Conservation (phyloP, 2,888 invertebrate species). For the Spialia ferax region DNA sequence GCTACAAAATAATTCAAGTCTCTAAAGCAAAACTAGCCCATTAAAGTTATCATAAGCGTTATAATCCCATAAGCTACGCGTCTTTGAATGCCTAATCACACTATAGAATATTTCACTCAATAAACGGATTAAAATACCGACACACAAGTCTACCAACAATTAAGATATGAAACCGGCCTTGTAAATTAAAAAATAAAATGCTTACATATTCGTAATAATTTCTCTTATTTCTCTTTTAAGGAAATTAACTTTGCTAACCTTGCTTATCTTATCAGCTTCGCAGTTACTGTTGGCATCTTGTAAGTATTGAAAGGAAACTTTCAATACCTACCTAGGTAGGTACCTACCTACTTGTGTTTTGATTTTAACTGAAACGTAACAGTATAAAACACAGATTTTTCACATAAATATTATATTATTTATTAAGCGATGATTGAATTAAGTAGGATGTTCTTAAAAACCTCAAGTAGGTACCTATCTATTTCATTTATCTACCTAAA, state of each 20-base stretch:
- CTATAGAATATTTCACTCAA: constrained; percentile 27
- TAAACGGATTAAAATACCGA: constrained; percentile 19
- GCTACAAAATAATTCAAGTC: background rate
- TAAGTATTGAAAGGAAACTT: too few relatives aligned
- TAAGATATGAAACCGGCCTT: constrained; percentile 16
- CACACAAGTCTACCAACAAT: background rate
- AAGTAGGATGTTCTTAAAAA: too few relatives aligned
- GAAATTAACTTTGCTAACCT: constrained; percentile 8
- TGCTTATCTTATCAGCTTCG: too few relatives aligned
- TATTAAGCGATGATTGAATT: too few relatives aligned
- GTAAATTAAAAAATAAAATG: constrained; percentile 14
- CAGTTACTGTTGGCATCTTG: too few relatives aligned
- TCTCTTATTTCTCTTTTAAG: constrained; percentile 2
- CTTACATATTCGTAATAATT: background rate
- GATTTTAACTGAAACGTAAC: too few relatives aligned
- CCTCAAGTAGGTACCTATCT: too few relatives aligned
- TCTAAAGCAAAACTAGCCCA: background rate
- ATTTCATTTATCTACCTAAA: too few relatives aligned
- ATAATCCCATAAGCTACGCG: background rate
- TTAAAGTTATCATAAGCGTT: constrained; percentile 5
- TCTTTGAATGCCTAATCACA: background rate
- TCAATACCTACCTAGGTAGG: too few relatives aligned
- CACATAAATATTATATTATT: too few relatives aligned
- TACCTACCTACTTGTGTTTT: too few relatives aligned
- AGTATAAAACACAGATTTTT: too few relatives aligned